Evolutionary conservation across 2,797 vertebrate genomes (phyloP).

Genomic region (Smutsia temminckii): DNA sequence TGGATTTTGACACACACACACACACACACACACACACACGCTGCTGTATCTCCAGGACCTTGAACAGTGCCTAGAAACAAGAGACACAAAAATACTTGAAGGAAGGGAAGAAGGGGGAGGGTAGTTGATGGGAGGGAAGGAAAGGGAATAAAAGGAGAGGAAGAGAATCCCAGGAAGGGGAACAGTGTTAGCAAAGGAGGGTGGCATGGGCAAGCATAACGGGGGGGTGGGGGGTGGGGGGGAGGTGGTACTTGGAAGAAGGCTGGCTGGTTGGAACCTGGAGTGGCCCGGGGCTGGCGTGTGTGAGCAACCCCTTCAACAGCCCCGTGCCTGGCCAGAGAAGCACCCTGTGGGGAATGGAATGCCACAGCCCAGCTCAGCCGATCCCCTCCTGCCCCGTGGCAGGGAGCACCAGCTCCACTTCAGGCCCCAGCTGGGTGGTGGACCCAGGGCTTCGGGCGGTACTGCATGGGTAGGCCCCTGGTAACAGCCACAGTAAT

Average conservation of each 20-base stretch:
- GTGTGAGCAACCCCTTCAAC: neutral
- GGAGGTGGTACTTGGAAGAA: too few relatives aligned
- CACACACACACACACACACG: too few relatives aligned
- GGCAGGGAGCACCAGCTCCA: neutral
- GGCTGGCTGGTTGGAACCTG: neutral
- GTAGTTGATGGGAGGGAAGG: neutral
- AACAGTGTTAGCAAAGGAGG: rapidly evolving
- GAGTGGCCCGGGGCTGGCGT: neutral
- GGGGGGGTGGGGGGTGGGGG: too few relatives aligned
- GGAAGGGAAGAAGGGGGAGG: neutral
- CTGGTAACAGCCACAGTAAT: slow-evolving; percentile 73
- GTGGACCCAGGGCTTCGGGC: slow-evolving; percentile 38
- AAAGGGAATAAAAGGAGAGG: neutral
- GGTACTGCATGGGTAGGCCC: slow-evolving; percentile 51
- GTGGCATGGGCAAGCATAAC: neutral
- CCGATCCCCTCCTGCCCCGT: rapidly evolving
- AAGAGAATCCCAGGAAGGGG: neutral
- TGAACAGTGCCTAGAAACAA: neutral
- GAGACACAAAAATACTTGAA: neutral
- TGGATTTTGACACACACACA: neutral
- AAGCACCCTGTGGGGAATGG: neutral
- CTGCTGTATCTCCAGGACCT: neutral
- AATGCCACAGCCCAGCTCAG: neutral
- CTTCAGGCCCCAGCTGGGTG: slow-evolving; percentile 38
- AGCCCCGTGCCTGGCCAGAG: neutral